Conservation (phyloP, 2,113 vertebrate genomes). For the Ovibos moschatus region DNA sequence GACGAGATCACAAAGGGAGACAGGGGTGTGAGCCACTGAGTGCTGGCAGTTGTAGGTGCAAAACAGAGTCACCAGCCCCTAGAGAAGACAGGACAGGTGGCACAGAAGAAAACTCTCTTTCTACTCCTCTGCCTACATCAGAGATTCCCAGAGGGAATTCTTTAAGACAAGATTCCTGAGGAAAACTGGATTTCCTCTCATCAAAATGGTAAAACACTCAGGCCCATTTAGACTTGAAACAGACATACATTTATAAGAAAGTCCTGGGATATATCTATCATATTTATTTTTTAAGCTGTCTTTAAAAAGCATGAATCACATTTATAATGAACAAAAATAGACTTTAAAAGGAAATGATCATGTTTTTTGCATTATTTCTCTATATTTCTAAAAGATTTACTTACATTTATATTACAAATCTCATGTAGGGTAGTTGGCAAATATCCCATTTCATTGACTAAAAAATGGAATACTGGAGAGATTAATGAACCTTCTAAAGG, state of each 20-base stretch:
- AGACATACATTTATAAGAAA: neutral
- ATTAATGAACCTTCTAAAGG: conserved; percentile 33
- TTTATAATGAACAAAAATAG: neutral
- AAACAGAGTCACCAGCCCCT: neutral
- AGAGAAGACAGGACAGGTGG: neutral
- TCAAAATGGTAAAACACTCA: neutral
- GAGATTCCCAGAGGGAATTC: neutral
- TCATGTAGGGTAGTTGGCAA: neutral
- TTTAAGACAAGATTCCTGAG: neutral
- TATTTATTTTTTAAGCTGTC: conserved; percentile 16
- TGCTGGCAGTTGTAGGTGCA: neutral
- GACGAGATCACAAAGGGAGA: neutral
- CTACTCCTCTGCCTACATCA: neutral
- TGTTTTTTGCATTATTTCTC: neutral
- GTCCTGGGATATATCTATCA: neutral
- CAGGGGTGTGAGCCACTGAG: neutral
- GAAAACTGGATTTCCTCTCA: neutral
- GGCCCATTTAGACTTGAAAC: neutral
- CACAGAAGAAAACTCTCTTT: neutral
- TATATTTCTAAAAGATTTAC: conserved; percentile 18
- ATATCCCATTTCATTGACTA: conserved; percentile 36
- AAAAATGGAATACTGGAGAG: conserved; percentile 23
- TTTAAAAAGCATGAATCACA: neutral
- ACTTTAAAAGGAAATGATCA: neutral
- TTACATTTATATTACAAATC: neutral